A percentile compares a stretch with the other conserved stretches of the same genome.
Evolutionary conservation across 23 tunicate genomes (phyloP).

Genomic region (Diplosoma virens): DNA sequence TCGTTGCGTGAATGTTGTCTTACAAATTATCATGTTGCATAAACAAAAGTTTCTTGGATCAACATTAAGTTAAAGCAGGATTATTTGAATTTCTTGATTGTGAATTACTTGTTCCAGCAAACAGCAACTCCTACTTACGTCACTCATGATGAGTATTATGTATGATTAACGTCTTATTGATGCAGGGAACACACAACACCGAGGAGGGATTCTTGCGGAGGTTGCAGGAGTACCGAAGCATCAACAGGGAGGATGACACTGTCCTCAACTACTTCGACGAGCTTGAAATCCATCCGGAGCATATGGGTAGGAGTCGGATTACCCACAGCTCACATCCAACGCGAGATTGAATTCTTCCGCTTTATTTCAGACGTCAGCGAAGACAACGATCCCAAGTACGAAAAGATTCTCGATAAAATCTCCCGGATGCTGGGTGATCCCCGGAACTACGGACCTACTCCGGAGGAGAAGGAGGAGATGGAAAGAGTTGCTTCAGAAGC

Average conservation of each 20-base stretch:
- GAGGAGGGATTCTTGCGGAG: constrained; percentile 94
- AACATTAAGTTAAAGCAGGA: too few species aligned
- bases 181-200: constrained; percentile 94
- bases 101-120: too few species aligned
- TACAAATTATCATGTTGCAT: too few species aligned
- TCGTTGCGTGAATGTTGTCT: too few species aligned
- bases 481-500: constrained; percentile 81
- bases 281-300: constrained; percentile 91
- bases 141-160: too few species aligned
- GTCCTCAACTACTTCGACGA: constrained; percentile 97
- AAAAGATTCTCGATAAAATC: constrained; percentile 56
- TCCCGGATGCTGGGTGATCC: constrained; percentile 65
- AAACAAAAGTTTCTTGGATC: too few species aligned
- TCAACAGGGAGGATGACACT: constrained; percentile 82
- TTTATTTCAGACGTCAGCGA: constrained; percentile 62
- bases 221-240: constrained; percentile 62
- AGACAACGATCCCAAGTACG: constrained; percentile 62
- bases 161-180: too few species aligned
- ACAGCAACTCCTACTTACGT: too few species aligned
- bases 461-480: constrained; percentile 92
- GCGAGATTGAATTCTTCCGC: neutral
- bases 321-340: neutral
- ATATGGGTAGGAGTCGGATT: constrained; percentile 45
- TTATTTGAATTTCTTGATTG: too few species aligned
- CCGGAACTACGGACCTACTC: constrained; percentile 95